Percentiles rank a stretch among this genome's conserved stretches.
Evolutionary conservation across 2,113 vertebrate genomes (phyloP).

Genomic region (Fregata magnificens): DNA sequence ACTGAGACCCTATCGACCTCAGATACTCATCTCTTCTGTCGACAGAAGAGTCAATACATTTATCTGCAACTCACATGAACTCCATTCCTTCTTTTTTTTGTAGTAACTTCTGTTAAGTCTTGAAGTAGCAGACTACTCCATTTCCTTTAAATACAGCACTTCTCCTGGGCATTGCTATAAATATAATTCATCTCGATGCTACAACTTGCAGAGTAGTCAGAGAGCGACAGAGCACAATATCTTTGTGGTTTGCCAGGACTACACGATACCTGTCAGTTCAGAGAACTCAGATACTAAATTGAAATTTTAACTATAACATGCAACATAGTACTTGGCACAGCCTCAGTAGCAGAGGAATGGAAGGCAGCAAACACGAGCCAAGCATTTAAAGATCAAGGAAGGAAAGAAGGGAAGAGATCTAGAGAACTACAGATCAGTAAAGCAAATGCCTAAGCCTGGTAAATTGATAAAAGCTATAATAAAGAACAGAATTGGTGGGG

Average conservation of each 20-base stretch:
- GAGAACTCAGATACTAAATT: background rate
- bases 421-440: background rate
- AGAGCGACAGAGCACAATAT: background rate
- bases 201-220: background rate
- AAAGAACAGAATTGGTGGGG: background rate
- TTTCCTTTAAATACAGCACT: background rate
- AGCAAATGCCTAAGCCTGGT: background rate
- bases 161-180: background rate
- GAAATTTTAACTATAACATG: background rate
- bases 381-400: background rate
- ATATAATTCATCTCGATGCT: background rate
- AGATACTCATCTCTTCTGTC: background rate
- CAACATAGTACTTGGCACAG: background rate
- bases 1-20: background rate
- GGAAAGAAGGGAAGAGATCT: background rate
- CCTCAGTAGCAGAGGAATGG: background rate
- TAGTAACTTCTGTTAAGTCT: background rate
- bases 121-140: background rate
- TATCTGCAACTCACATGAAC: background rate
- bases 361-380: background rate
- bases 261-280: background rate
- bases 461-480: background rate
- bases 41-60: background rate
- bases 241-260: background rate
- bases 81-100: background rate